A percentile compares a stretch with the other conserved stretches of the same genome.
Conservation (phyloP, 2,888 invertebrate genomes). For the Vanessa cardui region DNA sequence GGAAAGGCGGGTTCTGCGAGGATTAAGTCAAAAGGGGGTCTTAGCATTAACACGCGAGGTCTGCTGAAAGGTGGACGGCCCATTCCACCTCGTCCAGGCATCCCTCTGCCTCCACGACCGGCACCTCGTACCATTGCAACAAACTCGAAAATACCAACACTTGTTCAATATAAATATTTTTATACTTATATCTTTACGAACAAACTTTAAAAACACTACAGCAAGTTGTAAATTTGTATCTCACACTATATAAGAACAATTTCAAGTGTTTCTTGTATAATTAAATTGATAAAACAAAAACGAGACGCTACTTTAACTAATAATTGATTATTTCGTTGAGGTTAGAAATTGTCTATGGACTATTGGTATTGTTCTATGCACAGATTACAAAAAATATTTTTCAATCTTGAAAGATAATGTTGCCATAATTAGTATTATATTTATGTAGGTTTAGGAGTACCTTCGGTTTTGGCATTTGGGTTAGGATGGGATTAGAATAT, state of each 20-base stretch:
- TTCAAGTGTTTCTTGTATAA: too few relatives aligned
- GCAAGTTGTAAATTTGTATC: too few relatives aligned
- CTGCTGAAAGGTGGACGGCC: constrained; percentile 75
- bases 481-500: too few relatives aligned
- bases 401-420: background rate
- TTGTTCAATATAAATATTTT: background rate
- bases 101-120: constrained; percentile 86
- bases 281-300: too few relatives aligned
- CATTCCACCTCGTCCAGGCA: constrained; percentile 85
- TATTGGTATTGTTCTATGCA: background rate
- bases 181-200: too few relatives aligned
- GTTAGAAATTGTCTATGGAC: background rate
- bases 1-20: constrained; percentile 95
- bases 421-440: background rate
- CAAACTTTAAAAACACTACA: too few relatives aligned
- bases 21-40: constrained; percentile 94
- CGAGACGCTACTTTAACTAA: background rate
- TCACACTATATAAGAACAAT: too few relatives aligned
- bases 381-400: background rate
- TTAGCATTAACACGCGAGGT: constrained; percentile 72
- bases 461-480: too few relatives aligned
- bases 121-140: constrained; percentile 86
- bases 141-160: background rate
- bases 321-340: background rate
- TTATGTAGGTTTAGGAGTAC: too few relatives aligned